These are phyloP conservation scores for Apostichopus californicus DNA, from an alignment of 35 echinoderm and acorn worm species.

Conservation along the genomic window DNA sequence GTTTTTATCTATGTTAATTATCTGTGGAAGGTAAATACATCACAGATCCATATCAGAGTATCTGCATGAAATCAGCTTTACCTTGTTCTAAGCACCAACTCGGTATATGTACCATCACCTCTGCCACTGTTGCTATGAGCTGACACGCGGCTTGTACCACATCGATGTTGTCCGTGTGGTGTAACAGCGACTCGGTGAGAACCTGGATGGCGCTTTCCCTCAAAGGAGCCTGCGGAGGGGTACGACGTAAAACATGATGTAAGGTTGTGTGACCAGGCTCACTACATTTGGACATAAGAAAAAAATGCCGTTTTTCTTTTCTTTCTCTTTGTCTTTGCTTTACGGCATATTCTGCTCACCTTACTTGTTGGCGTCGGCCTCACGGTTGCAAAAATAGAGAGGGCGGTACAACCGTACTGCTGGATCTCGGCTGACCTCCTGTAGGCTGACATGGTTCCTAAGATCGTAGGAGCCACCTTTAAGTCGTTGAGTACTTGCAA, in stretches of 20 bases:
- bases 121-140: constrained; percentile 71
- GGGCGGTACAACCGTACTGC: constrained; percentile 75
- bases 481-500: constrained; percentile 64
- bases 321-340: not conserved
- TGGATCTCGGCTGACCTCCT: constrained; percentile 68
- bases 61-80: not conserved
- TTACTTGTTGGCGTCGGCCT: constrained; percentile 79
- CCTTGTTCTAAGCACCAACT: constrained; percentile 44
- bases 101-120: constrained; percentile 36
- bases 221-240: constrained; percentile 61
- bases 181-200: constrained; percentile 54
- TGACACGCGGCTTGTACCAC: constrained; percentile 56
- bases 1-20: no score
- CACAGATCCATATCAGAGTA: no score
- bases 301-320: not conserved
- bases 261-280: not conserved
- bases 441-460: constrained; percentile 95
- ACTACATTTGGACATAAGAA: not conserved
- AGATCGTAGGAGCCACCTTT: constrained; percentile 86
- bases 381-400: constrained; percentile 71
- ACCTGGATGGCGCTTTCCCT: constrained; percentile 84
- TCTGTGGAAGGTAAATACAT: no score
- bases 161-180: constrained; percentile 49
- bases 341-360: constrained; percentile 23
- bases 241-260: not conserved